Conservation (phyloP, 2,797 vertebrate species). For the Picus viridis region DNA sequence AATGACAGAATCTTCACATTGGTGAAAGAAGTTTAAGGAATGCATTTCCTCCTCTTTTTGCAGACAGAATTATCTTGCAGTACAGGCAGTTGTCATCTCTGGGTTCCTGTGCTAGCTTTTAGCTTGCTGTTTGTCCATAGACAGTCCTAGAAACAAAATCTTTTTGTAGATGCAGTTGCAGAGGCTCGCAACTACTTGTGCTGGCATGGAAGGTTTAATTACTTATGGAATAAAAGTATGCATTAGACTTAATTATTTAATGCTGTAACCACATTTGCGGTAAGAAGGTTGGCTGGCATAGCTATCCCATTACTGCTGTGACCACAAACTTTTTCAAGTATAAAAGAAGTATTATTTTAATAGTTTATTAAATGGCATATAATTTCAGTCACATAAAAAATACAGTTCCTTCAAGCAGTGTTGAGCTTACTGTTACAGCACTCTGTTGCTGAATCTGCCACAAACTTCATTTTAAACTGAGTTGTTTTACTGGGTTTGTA, state of each 20-base stretch:
- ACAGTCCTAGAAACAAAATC: neutral
- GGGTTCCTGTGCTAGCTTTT: neutral
- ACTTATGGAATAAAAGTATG: neutral
- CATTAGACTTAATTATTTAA: neutral
- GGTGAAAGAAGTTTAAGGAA: neutral
- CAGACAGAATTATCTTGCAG: neutral
- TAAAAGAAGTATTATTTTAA: conserved; percentile 1
- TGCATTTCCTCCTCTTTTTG: neutral
- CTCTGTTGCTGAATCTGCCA: neutral
- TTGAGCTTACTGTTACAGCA: neutral
- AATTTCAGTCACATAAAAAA: neutral
- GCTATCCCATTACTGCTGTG: neutral
- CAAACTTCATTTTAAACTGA: neutral
- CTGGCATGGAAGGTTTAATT: neutral
- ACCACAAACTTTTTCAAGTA: neutral
- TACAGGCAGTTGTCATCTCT: neutral
- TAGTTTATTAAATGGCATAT: neutral
- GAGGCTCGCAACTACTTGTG: neutral
- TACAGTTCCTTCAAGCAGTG: neutral
- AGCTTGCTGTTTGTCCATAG: neutral
- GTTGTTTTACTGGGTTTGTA: neutral
- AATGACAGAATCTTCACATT: neutral
- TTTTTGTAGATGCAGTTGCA: neutral
- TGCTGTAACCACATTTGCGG: neutral
- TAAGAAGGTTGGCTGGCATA: neutral